Base-by-base conservation (phyloP, 2,888 invertebrate species). In the Sisyra nigra region DNA sequence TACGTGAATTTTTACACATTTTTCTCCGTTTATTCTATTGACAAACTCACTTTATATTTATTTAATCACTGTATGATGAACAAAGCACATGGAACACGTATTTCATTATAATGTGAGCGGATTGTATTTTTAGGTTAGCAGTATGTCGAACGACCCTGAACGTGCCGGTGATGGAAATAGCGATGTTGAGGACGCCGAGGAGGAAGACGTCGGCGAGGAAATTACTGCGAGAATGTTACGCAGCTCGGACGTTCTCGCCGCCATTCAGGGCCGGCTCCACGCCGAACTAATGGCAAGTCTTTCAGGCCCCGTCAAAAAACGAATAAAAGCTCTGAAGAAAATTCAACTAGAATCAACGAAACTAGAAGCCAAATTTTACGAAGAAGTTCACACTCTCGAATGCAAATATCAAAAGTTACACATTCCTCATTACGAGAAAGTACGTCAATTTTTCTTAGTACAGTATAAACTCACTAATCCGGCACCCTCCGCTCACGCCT, bases 381-480 rank as follows among this genome's bases (percentile, higher is more conserved):
- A 82, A 55, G 91, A 93, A 56, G 86, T 98, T 33, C 94, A 96
- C 58, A 77, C 78, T 15, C 70, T 98, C 41, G 97, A 98, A 66
- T 83, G 84, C 67, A 84, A 86, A 63, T 94, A 89, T 61, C 82
- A 86, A 56, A 73, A 76, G 51, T 64, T 80, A 51, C 91, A 86
- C 62, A 71, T 74, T 45, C 80, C 82, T 2, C 61, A 84, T 35
- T 85, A 83, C 63, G 82, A 85, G 52, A 83, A 87, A 74, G 81
- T 80, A 62, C 49, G 48, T 38, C 51, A 55, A 44, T 52, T 59
- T 17, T 40, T 50, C 9, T 46, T 15, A 49, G 45, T 31, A n/a
- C n/a, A 8, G 14, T 13, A 33, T 6, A 4, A 4, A 33, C 6
- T 13, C n/a, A 33, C 6, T 6, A 33, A 13, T 33, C n/a, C n/a